Conservation (phyloP, 2,113 vertebrate species). For the Vidua macroura region DNA sequence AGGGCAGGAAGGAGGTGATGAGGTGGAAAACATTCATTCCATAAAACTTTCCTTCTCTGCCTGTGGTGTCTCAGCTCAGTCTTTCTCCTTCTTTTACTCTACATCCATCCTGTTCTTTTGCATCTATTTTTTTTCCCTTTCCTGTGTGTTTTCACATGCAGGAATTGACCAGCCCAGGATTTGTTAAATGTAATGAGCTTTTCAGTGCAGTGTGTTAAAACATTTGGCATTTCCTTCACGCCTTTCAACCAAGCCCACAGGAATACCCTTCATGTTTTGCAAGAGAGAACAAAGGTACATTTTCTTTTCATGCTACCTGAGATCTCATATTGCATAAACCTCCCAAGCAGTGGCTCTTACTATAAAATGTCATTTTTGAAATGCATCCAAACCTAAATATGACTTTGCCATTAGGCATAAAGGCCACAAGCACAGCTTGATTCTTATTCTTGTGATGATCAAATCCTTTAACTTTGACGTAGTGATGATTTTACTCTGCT, state of each 20-base stretch:
- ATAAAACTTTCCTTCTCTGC: not conserved
- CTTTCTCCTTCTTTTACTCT: not conserved
- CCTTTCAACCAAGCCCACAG: not conserved
- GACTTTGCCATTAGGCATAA: not conserved
- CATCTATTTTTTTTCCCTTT: not conserved
- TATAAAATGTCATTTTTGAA: not conserved
- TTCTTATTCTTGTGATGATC: not conserved
- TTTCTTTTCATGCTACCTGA: not conserved
- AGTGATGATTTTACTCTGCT: not conserved
- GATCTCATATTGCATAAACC: not conserved
- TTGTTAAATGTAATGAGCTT: not conserved
- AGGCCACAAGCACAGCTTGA: not conserved
- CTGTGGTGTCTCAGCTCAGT: not conserved
- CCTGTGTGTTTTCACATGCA: not conserved
- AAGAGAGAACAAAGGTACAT: not conserved
- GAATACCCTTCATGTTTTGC: not conserved
- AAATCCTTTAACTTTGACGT: not conserved
- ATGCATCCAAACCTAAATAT: not conserved
- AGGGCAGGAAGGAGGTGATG: not conserved
- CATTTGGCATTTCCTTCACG: not conserved
- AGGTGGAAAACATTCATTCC: not conserved
- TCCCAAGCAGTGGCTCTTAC: not conserved
- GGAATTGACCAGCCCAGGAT: no score
- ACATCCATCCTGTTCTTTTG: not conserved
- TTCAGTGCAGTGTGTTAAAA: not conserved